Base-by-base conservation (phyloP, 1,140 invertebrate genomes). In the Rhynchophorus ferrugineus region DNA sequence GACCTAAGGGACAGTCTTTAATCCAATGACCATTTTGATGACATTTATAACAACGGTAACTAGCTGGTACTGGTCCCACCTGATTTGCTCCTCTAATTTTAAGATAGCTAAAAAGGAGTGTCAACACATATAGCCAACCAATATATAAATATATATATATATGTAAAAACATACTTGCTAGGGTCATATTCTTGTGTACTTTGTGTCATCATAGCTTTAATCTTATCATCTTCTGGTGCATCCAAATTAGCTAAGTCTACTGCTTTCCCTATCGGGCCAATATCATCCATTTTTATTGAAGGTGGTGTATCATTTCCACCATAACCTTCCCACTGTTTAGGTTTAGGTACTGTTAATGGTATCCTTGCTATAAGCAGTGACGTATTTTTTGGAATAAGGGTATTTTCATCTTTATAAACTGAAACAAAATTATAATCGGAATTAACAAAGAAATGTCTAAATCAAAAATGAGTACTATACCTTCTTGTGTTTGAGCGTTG, bases 401-500 rank as follows among this genome's bases (percentile, higher is more conserved):
- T 81, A 63, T 82, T 83, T 63, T 95, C 89, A 75, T 95, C 88
- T 19, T 82, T 80, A 73, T 96, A 96, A 64, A 91, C 92, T 96
- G 71, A 38, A 82, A 82, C 59, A 33, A 38, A 3, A 33, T 20
- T 19, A 13, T 19, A 34, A 36, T 46, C 17, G 39, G n/a, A 9
- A 50, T 36, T 16, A n/a, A 42, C 8, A 13, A 42, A 22, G 8
- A 1, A 20, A n/a, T 1, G 3, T 20, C n/a, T 18, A 42, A 3
- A 2, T 42, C 18, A 18, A 19, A 2, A n/a, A 17, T 19, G 56
- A 71, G 71, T n/a, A n/a, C n/a, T n/a, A n/a, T 76, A 93, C 92
- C 89, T 87, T 95, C 89, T 76, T 96, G 95, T 39, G 92, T 97
- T 74, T 98, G 92, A 22, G 94, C 93, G 82, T 98, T 97, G 16